A percentile compares a stretch with the other conserved stretches of the same genome.
phyloP scores from a whole-genome alignment of 1,140 invertebrate genomes.

The Orius laevigatus region DNA sequence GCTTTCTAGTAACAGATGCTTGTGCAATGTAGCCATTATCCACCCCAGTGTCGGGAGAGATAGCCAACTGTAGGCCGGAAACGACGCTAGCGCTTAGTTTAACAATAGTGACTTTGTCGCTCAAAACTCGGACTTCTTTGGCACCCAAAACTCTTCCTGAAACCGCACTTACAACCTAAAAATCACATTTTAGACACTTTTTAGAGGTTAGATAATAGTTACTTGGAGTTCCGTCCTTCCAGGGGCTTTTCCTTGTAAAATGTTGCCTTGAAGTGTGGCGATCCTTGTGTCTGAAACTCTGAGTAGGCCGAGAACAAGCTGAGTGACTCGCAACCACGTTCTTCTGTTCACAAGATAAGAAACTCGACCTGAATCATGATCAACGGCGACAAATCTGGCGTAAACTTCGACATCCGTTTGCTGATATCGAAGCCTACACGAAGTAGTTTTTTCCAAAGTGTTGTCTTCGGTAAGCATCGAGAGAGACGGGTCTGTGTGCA shows the following conservation, averaged over 20 bases:
- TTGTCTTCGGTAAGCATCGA: conserved; percentile 19
- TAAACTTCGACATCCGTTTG: conserved; percentile 78
- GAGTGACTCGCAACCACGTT: conserved; percentile 75
- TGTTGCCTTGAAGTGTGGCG: conserved; percentile 58
- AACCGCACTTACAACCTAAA: conserved; percentile 70
- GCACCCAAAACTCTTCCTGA: conserved; percentile 80
- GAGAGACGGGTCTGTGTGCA: conserved; percentile 4
- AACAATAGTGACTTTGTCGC: conserved; percentile 74
- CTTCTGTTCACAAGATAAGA: conserved; percentile 77
- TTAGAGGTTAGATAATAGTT: conserved; percentile 12
- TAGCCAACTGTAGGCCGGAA: conserved; percentile 74
- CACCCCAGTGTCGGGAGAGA: conserved; percentile 64
- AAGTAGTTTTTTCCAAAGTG: conserved; percentile 23
- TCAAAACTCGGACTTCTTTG: conserved; percentile 76
- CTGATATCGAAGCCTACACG: conserved; percentile 71
- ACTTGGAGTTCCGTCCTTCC: conserved; percentile 87
- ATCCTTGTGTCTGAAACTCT: conserved; percentile 77
- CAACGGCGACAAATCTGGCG: conserved; percentile 72
- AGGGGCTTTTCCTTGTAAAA: conserved; percentile 71
- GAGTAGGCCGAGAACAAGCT: conserved; percentile 67
- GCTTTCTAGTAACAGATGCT: conserved; percentile 65
- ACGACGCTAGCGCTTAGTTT: conserved; percentile 72
- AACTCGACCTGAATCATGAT: conserved; percentile 79
- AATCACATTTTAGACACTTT: not conserved
- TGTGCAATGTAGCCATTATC: conserved; percentile 81